These are phyloP conservation scores for Cololabis saira DNA, from an alignment of 2,113 vertebrate species.

Conservation along the genomic window DNA sequence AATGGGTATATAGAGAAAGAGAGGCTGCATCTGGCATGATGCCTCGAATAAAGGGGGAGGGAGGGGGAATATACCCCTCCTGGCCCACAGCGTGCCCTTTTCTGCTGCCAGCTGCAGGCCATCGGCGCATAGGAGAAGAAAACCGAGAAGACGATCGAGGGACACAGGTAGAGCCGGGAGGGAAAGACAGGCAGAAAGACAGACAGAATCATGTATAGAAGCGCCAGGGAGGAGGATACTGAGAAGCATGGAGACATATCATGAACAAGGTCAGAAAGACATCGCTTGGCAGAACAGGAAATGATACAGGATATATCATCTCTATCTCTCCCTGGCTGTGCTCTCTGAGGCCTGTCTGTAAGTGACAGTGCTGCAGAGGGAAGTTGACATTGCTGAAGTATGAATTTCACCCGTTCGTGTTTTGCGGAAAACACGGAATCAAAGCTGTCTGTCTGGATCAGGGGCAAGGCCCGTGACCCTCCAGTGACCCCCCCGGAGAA, in stretches of 20 bases:
- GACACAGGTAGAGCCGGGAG: slow-evolving; percentile 16
- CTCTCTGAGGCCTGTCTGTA: slow-evolving; percentile 47
- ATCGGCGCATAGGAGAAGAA: slow-evolving; percentile 1
- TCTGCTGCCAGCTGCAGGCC: slow-evolving; percentile 44
- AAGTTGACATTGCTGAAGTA: slow-evolving; percentile 78
- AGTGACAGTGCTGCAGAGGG: slow-evolving; percentile 70
- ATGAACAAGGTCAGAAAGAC: slow-evolving; percentile 78
- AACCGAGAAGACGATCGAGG: slow-evolving; percentile 25
- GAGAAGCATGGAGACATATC: slow-evolving; percentile 66
- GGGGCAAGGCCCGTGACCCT: slow-evolving; percentile 64
- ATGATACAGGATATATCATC: slow-evolving; percentile 76
- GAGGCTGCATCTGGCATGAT: slow-evolving; percentile 61
- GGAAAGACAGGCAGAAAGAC: slow-evolving; percentile 41
- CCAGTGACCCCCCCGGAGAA: slow-evolving; percentile 49
- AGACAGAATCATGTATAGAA: slow-evolving; percentile 39
- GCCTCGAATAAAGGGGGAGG: slow-evolving; percentile 49
- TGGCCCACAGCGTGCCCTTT: slow-evolving; percentile 16
- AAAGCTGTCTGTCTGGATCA: slow-evolving; percentile 66
- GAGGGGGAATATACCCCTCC: slow-evolving; percentile 15
- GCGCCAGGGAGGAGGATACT: slow-evolving; percentile 55
- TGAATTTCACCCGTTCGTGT: slow-evolving; percentile 76
- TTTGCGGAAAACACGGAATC: slow-evolving; percentile 74
- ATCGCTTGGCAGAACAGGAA: slow-evolving; percentile 75
- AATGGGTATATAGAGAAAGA: slow-evolving; percentile 61
- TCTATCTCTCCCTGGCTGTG: slow-evolving; percentile 29